Evolutionary conservation across 1,140 invertebrate species (phyloP), one percentile per base, ranked within the genome.

Genomic region (Heliconius melpomene): DNA sequence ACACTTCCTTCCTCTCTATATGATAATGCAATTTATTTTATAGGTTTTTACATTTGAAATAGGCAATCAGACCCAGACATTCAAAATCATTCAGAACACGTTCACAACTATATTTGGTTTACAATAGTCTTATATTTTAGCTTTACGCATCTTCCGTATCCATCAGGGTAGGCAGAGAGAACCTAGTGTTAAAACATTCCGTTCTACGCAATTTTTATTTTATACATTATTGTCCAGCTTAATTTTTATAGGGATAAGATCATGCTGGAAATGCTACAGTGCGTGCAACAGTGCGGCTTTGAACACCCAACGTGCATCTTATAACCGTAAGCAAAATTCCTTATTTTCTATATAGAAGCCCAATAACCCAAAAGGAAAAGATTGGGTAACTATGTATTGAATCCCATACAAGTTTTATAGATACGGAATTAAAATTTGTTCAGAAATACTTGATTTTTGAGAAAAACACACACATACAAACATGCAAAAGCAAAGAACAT

Each of bases 271-370:
- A 77, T 77, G 76, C 79, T 81, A 75, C 76, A 75, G 38, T 79
- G 91, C 91, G 91, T 93, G 92, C 89, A 88, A 90, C 86, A 87
- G 84, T 86, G 84, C 82, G 79, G 78, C 72, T 79, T 80, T 79
- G 77, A 79, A 77, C 82, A 85, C 82, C 84, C 77, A 79, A 77
- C 82, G 84, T 83, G 82, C 84, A 82, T 80, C 71, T 72, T 52
- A 57, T 66, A 81, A 75, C 79, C 79, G 74, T 66, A 82, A 84
- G 81, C 83, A 75, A 29, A 70, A 79, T 57, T 71, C 13, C 60
- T 26, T 66, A 66, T 29, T 66, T 66, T 29, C 26, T 66, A 26
- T 66, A 66, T 26, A 66, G 60, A 66, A 66, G 60, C 60, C 60
- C 60, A 66, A 29, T 11, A 66, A 29, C 60, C 60, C 60, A 66